Conservation (phyloP, 30 jellyfish, hydroid and myxozoan species). For the Hydractinia symbiolongicarpus region DNA sequence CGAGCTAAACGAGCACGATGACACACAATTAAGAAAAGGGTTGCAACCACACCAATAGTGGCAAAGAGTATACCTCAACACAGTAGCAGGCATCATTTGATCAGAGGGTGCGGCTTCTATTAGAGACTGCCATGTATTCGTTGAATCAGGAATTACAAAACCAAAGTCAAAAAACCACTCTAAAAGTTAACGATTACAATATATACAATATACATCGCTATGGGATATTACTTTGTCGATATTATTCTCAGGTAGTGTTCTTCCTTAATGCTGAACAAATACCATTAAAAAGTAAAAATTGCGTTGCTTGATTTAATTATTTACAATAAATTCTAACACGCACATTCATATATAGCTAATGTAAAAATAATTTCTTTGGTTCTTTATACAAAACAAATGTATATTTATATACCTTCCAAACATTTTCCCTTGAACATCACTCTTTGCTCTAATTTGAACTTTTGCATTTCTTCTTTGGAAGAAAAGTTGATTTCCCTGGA, state of each 20-base stretch:
- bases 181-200: constrained; percentile 1
- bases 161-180: constrained; percentile 95
- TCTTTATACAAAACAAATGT: no score
- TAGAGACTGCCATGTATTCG: constrained; percentile 94
- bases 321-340: no score
- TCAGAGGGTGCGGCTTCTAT: constrained; percentile 97
- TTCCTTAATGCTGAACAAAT: no score
- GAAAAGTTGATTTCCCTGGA: constrained; percentile 90
- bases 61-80: constrained; percentile 47
- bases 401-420: constrained; percentile 63
- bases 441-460: constrained; percentile 80
- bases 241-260: no score
- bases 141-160: constrained; percentile 92
- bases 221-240: no score
- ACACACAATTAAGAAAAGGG: no score
- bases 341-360: no score
- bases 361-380: no score
- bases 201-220: no score
- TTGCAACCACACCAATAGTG: no score
- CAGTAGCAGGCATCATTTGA: constrained; percentile 98
- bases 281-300: no score
- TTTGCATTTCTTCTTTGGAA: constrained; percentile 76
- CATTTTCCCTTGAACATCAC: constrained; percentile 91
- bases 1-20: not conserved
- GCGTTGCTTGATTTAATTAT: no score